Percentiles rank a stretch among this genome's conserved stretches.
phyloP scores from a whole-genome alignment of 2,113 vertebrate genomes.

The Danio rerio region DNA sequence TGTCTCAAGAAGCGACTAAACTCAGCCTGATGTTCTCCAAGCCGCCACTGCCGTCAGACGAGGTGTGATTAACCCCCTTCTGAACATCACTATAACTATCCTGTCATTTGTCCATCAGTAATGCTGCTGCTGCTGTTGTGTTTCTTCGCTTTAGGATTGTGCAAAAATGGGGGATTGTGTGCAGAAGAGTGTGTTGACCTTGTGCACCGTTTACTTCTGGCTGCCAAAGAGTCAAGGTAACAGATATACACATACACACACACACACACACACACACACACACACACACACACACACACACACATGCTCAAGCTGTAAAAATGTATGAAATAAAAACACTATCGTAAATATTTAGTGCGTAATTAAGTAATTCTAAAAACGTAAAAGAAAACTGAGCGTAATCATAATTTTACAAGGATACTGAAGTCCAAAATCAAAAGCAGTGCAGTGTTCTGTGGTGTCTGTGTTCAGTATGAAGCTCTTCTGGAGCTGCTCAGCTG shows the following conservation, averaged over 20 bases:
- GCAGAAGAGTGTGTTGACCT: conserved; percentile 76
- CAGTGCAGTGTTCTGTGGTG: no score
- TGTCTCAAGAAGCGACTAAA: conserved; percentile 87
- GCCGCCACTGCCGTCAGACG: conserved; percentile 76
- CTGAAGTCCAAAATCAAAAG: no score
- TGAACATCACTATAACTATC: neutral
- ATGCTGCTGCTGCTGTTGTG: neutral
- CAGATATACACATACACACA: no score
- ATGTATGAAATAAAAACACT: no score
- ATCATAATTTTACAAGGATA: no score
- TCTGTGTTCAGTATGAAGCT: no score
- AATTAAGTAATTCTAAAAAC: no score
- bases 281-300: no score
- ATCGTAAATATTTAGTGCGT: no score
- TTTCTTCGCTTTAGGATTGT: conserved; percentile 73
- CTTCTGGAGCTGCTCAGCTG: neutral
- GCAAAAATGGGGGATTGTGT: conserved; percentile 78
- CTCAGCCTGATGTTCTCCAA: conserved; percentile 85
- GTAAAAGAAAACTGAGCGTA: no score
- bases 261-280: no score
- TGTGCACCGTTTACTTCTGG: conserved; percentile 84
- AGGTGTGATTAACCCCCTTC: conserved; percentile 72
- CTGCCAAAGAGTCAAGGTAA: conserved; percentile 92
- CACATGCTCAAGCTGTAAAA: no score
- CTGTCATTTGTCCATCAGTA: neutral